A percentile compares a stretch with the other conserved stretches of the same genome.
These are phyloP conservation scores for Sebastes fasciatus DNA, from an alignment of 2,113 vertebrate genomes.

Conservation along the genomic window DNA sequence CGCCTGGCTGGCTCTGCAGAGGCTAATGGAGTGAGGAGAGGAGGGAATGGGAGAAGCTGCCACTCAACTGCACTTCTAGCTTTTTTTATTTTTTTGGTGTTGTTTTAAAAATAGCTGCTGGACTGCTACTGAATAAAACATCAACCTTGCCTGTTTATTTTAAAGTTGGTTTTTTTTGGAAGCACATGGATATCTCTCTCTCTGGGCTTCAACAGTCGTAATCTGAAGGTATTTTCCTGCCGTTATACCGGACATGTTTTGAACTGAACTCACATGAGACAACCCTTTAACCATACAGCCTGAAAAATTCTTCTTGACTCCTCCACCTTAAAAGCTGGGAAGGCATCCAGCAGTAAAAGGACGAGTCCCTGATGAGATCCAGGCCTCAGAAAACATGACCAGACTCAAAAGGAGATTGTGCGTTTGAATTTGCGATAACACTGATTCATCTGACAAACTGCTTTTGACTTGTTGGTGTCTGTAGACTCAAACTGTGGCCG, in stretches of 20 bases:
- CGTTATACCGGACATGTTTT: constrained; percentile 3
- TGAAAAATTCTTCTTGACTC: background rate
- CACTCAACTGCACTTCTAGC: constrained; percentile 51
- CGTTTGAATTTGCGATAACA: constrained; percentile 3
- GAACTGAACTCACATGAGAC: constrained; percentile 14
- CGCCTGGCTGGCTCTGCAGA: constrained; percentile 40
- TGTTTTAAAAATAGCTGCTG: constrained; percentile 64
- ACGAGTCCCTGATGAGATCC: background rate
- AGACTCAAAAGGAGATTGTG: background rate
- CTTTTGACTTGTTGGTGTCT: background rate
- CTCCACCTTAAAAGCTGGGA: constrained; percentile 15
- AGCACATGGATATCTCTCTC: constrained; percentile 19
- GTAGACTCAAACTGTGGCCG: constrained; percentile 1
- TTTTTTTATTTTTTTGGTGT: background rate
- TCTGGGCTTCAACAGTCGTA: background rate
- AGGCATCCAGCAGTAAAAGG: constrained; percentile 20
- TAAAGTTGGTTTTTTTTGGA: constrained; percentile 7
- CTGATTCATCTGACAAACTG: constrained; percentile 7
- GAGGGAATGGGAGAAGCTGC: constrained; percentile 50
- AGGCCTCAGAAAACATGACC: constrained; percentile 13
- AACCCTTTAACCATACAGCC: background rate
- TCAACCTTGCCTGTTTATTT: constrained; percentile 35
- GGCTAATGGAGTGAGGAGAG: constrained; percentile 63
- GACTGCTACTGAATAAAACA: constrained; percentile 70
- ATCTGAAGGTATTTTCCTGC: constrained; percentile 1